phyloP scores from a whole-genome alignment of 2,113 vertebrate genomes.

The Phocoena phocoena region DNA sequence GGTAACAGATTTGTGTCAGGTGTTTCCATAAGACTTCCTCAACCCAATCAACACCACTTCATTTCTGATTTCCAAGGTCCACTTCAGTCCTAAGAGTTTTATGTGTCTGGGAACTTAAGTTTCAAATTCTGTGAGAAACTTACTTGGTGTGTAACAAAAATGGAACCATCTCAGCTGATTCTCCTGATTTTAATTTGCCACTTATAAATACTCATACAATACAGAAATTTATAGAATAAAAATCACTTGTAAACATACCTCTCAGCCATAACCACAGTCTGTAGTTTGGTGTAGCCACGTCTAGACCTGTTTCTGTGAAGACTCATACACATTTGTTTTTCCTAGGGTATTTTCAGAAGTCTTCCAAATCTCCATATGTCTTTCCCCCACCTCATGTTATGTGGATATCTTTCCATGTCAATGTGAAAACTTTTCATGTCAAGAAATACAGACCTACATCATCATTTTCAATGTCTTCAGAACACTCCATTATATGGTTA shows the following conservation, averaged over 20 bases:
- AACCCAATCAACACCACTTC: neutral
- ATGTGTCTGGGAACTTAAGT: neutral
- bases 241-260: neutral
- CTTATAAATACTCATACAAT: neutral
- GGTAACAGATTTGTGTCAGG: neutral
- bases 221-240: neutral
- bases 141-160: neutral
- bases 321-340: neutral
- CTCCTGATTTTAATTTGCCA: neutral
- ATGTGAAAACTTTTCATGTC: neutral
- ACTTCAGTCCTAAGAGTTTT: neutral
- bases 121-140: neutral
- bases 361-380: neutral
- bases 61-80: neutral
- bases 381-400: neutral
- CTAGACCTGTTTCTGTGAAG: constrained; percentile 2
- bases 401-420: neutral
- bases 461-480: neutral
- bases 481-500: neutral
- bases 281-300: neutral
- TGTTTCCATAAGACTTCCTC: neutral
- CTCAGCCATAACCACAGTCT: neutral
- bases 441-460: neutral
- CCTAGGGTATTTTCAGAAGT: neutral
- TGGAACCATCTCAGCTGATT: neutral